These are phyloP conservation scores for Apodemus speciosus DNA, from an alignment of 2,113 vertebrate genomes.

Conservation along the genomic window DNA sequence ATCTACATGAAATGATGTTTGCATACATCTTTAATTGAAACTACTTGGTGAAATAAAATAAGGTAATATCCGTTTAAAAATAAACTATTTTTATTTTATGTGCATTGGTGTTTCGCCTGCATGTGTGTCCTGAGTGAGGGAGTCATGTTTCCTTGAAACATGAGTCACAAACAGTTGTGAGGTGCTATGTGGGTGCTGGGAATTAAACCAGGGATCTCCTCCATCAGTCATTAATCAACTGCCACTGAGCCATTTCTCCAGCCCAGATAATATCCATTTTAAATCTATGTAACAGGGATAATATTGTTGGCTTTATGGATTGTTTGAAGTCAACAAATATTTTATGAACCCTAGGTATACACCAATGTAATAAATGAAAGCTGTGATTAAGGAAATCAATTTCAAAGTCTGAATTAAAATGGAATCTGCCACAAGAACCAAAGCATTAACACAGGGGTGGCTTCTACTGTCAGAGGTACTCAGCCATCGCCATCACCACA, in stretches of 20 bases:
- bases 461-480: not conserved
- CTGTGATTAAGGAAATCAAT: slow-evolving; percentile 35
- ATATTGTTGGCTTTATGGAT: not conserved
- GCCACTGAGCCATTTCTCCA: not conserved
- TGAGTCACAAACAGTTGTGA: not conserved
- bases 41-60: slow-evolving; percentile 60
- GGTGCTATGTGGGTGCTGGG: not conserved
- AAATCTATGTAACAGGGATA: slow-evolving; percentile 20
- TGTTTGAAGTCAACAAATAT: slow-evolving; percentile 29
- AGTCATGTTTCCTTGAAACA: not conserved
- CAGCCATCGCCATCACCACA: not conserved
- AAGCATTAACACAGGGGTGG: slow-evolving; percentile 5
- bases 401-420: slow-evolving; percentile 45
- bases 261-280: not conserved
- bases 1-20: slow-evolving; percentile 76
- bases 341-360: not conserved
- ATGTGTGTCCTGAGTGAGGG: not conserved
- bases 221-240: not conserved
- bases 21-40: slow-evolving; percentile 69
- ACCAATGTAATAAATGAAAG: slow-evolving; percentile 35
- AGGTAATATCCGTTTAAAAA: not conserved
- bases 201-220: not conserved
- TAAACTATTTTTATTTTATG: not conserved
- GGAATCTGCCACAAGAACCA: slow-evolving; percentile 47
- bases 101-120: not conserved